Evolutionary conservation across 2,888 invertebrate genomes (phyloP).

Genomic region (Agrilus cyanescens): DNA sequence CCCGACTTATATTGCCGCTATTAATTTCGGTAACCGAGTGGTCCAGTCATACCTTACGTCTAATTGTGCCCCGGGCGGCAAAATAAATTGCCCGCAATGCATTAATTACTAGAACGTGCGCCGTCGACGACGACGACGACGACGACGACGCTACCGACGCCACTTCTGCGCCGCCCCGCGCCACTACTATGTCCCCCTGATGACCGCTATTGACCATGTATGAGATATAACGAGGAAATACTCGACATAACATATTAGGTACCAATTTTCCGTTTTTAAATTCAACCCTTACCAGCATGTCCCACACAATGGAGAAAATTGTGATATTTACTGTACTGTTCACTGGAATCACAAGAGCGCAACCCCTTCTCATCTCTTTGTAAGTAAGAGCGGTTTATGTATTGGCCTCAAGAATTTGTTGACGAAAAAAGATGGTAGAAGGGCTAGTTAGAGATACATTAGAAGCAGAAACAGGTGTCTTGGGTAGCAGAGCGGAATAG

Average conservation of each 20-base stretch:
- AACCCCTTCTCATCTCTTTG: too few relatives aligned
- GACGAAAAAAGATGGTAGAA: too few relatives aligned
- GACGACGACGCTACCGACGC: slow-evolving; percentile 13
- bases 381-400: too few relatives aligned
- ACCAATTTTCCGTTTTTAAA: too few relatives aligned
- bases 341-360: too few relatives aligned
- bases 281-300: too few relatives aligned
- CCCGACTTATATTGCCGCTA: slow-evolving; percentile 37
- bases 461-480: too few relatives aligned
- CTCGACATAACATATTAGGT: slow-evolving; percentile 17
- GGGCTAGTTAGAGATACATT: too few relatives aligned
- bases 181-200: slow-evolving; percentile 2
- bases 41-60: slow-evolving; percentile 28
- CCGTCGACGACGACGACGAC: slow-evolving; percentile 22
- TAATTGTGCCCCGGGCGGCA: slow-evolving; percentile 30
- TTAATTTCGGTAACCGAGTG: slow-evolving; percentile 31
- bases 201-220: slow-evolving; percentile 24
- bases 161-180: slow-evolving; percentile 7
- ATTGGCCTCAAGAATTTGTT: too few relatives aligned
- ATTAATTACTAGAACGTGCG: slow-evolving; percentile 27
- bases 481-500: too few relatives aligned
- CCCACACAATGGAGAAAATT: too few relatives aligned
- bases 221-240: slow-evolving; percentile 24
- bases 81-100: slow-evolving; percentile 33
- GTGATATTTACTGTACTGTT: too few relatives aligned